phyloP scores from a whole-genome alignment of 2,888 invertebrate species.

The Bimastos eiseni region DNA sequence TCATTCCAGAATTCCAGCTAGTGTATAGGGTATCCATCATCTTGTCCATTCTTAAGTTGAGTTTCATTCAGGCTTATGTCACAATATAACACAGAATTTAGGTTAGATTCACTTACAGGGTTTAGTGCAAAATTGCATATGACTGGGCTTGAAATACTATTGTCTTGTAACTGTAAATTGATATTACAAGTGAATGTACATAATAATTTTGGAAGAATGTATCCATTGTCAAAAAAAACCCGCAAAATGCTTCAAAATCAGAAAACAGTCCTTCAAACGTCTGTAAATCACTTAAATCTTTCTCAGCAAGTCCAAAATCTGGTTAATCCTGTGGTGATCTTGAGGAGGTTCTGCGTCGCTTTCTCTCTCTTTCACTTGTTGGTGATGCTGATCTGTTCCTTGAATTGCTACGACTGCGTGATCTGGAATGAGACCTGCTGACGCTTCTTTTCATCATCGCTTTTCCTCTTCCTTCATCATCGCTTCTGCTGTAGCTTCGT shows the following conservation, averaged over 20 bases:
- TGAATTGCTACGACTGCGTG: constrained; percentile 25
- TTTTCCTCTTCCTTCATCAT: neutral
- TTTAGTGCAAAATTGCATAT: neutral
- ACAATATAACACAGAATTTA: neutral
- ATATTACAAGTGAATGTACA: neutral
- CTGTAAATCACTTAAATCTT: neutral
- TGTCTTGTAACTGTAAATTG: neutral
- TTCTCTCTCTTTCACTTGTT: neutral
- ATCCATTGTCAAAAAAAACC: constrained; percentile 8
- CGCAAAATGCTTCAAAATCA: neutral
- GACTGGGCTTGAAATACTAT: neutral
- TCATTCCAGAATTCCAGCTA: neutral
- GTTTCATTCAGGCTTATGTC: neutral
- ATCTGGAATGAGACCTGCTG: neutral
- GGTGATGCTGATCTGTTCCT: neutral
- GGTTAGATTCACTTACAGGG: neutral
- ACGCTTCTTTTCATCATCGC: neutral
- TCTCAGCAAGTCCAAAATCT: neutral
- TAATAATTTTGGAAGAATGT: neutral
- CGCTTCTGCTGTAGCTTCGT: neutral
- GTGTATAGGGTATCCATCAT: neutral
- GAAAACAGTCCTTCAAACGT: neutral
- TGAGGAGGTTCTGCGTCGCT: neutral
- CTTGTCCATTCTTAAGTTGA: neutral
- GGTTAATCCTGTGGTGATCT: constrained; percentile 3